Percentiles rank a stretch among this genome's conserved stretches.
Conservation (phyloP, 2,888 invertebrate genomes). For the Leucoptera coffeella region DNA sequence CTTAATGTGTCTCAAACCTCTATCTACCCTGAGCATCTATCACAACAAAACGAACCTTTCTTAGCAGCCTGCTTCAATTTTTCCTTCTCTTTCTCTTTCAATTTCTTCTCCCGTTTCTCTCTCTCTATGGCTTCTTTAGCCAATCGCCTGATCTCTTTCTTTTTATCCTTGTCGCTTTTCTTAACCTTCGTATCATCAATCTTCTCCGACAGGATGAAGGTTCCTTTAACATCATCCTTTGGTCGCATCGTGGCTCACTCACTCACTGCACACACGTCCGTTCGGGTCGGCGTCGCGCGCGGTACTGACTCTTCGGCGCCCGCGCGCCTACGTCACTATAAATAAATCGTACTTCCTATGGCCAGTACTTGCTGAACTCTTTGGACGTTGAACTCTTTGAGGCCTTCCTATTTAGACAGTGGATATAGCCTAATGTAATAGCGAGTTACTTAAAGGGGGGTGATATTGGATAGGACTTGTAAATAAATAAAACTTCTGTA, state of each 20-base stretch:
- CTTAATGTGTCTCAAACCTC: too few relatives aligned
- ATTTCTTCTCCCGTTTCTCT: slow-evolving; percentile 45
- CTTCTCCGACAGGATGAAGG: slow-evolving; percentile 53
- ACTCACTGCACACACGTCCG: slow-evolving; percentile 18
- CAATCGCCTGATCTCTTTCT: slow-evolving; percentile 45
- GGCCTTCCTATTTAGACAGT: too few relatives aligned
- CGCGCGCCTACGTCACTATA: slow-evolving; percentile 18
- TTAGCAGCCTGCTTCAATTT: slow-evolving; percentile 32
- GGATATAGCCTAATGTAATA: too few relatives aligned
- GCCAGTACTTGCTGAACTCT: too few relatives aligned
- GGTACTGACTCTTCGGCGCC: slow-evolving; percentile 7
- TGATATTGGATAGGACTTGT: too few relatives aligned
- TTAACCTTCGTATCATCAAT: slow-evolving; percentile 44
- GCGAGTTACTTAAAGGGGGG: too few relatives aligned
- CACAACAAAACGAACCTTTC: slow-evolving; percentile 21
- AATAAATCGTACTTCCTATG: slow-evolving; percentile 45
- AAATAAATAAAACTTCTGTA: too few relatives aligned
- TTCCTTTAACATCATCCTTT: slow-evolving; percentile 40
- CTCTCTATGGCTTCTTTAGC: slow-evolving; percentile 45
- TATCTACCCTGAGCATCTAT: too few relatives aligned
- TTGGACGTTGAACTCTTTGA: slow-evolving; percentile 48
- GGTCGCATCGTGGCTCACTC: slow-evolving; percentile 32
- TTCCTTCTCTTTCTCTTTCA: slow-evolving; percentile 45
- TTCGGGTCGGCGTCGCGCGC: slow-evolving; percentile 16
- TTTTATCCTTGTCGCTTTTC: slow-evolving; percentile 41